phyloP scores from a whole-genome alignment of 2,113 vertebrate genomes.

The Scartelaos histophorus region DNA sequence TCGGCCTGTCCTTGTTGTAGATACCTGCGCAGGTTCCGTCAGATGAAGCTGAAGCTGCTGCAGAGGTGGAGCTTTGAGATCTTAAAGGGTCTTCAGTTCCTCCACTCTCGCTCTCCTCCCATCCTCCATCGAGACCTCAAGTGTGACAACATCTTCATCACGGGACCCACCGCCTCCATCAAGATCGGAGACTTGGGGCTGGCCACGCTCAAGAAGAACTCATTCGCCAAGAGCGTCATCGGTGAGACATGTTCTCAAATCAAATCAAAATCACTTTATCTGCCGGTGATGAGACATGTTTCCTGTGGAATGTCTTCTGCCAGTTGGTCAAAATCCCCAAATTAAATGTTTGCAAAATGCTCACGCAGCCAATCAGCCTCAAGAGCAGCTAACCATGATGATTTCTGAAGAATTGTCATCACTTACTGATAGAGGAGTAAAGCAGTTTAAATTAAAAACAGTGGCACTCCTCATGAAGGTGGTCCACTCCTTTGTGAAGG shows the following conservation, averaged over 20 bases:
- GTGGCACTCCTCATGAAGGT: too few relatives aligned
- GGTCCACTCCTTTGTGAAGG: too few relatives aligned
- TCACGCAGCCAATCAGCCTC: too few relatives aligned
- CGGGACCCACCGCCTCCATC: conserved; percentile 85
- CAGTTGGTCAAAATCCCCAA: too few relatives aligned
- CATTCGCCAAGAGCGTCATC: conserved; percentile 92
- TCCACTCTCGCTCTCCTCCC: conserved; percentile 87
- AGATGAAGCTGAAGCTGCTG: conserved; percentile 90
- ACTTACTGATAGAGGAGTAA: too few relatives aligned
- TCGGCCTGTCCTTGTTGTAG: conserved; percentile 53
- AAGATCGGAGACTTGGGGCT: conserved; percentile 93
- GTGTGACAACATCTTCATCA: conserved; percentile 95
- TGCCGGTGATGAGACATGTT: too few relatives aligned
- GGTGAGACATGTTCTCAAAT: conserved; percentile 64
- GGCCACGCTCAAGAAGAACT: conserved; percentile 89
- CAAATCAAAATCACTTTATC: too few relatives aligned
- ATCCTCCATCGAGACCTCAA: conserved; percentile 93
- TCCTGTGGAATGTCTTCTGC: too few relatives aligned
- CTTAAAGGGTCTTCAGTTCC: conserved; percentile 88
- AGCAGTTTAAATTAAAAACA: too few relatives aligned
- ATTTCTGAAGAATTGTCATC: too few relatives aligned
- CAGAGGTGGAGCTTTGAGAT: conserved; percentile 90
- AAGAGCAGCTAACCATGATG: too few relatives aligned
- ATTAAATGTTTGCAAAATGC: too few relatives aligned
- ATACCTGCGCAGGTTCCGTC: conserved; percentile 88